Evolutionary conservation across 2,888 invertebrate genomes (phyloP).

Genomic region (Amiota communis): DNA sequence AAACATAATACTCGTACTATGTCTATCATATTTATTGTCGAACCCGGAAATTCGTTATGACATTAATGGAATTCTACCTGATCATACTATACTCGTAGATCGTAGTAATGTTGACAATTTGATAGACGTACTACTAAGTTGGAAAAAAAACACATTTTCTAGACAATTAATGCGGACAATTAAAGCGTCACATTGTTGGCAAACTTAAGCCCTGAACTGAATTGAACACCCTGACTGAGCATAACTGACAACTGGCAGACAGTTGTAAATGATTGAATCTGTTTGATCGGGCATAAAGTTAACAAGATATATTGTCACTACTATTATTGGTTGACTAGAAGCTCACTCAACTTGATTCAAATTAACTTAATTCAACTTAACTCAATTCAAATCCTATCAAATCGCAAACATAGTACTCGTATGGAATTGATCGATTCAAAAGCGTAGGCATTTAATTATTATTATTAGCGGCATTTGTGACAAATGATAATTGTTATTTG

Average conservation of each 20-base stretch:
- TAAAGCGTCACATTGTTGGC: slow-evolving; percentile 32
- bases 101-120: too few species aligned
- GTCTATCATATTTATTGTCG: too few species aligned
- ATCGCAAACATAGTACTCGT: slow-evolving; percentile 24
- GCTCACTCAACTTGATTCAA: too few species aligned
- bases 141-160: slow-evolving; percentile 42
- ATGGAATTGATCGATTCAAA: slow-evolving; percentile 20
- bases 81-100: too few species aligned
- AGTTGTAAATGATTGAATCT: slow-evolving; percentile 60
- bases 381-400: slow-evolving; percentile 33
- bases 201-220: neutral
- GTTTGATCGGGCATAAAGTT: slow-evolving; percentile 36
- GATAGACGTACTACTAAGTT: too few species aligned
- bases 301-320: slow-evolving; percentile 32
- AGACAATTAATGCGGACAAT: slow-evolving; percentile 55
- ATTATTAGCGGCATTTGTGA: slow-evolving; percentile 56
- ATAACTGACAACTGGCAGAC: slow-evolving; percentile 55
- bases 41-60: too few species aligned
- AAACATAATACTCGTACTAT: too few species aligned
- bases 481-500: slow-evolving; percentile 65
- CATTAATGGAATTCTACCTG: too few species aligned
- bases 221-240: slow-evolving; percentile 36
- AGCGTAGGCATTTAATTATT: slow-evolving; percentile 56
- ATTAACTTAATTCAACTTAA: slow-evolving; percentile 29
- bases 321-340: too few species aligned